Conservation (phyloP, 1,140 invertebrate genomes). For the Drosophila mauritiana region DNA sequence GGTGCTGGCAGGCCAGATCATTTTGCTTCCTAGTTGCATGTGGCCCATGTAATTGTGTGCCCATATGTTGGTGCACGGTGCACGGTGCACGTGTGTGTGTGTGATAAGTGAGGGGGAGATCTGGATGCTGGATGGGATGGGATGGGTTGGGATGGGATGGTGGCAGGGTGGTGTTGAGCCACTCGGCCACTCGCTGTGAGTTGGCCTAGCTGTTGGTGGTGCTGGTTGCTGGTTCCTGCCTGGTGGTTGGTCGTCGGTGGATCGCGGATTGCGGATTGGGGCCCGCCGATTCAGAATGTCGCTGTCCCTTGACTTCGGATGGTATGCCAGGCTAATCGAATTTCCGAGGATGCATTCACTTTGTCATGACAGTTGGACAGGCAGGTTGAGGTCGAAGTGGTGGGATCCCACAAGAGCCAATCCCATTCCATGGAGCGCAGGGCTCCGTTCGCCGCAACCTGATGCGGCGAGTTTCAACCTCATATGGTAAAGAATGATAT, state of each 20-base stretch:
- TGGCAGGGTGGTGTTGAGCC: slow-evolving; percentile 17
- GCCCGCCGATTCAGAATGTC: slow-evolving; percentile 55
- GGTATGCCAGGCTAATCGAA: slow-evolving; percentile 56
- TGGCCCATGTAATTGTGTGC: slow-evolving; percentile 62
- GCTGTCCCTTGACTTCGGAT: slow-evolving; percentile 69
- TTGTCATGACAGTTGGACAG: slow-evolving; percentile 51
- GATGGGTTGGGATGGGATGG: neutral
- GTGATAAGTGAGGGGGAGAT: slow-evolving; percentile 43
- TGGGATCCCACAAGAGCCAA: slow-evolving; percentile 38
- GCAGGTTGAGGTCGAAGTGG: slow-evolving; percentile 47
- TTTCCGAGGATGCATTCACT: slow-evolving; percentile 57
- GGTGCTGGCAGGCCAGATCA: slow-evolving; percentile 76
- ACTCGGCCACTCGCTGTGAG: slow-evolving; percentile 49
- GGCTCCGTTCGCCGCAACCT: slow-evolving; percentile 15
- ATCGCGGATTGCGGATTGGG: slow-evolving; percentile 23
- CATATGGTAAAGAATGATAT: slow-evolving; percentile 30
- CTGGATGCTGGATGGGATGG: neutral
- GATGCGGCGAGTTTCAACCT: slow-evolving; percentile 12
- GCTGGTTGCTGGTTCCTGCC: neutral
- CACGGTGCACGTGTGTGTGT: slow-evolving; percentile 14
- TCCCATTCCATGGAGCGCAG: slow-evolving; percentile 19
- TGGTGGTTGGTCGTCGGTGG: slow-evolving; percentile 16
- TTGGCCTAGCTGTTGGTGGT: slow-evolving; percentile 54
- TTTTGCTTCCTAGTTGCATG: slow-evolving; percentile 80
- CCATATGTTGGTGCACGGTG: slow-evolving; percentile 31